These are phyloP conservation scores for Luffia ferchaultella DNA, from an alignment of 2,888 invertebrate genomes.

Conservation along the genomic window DNA sequence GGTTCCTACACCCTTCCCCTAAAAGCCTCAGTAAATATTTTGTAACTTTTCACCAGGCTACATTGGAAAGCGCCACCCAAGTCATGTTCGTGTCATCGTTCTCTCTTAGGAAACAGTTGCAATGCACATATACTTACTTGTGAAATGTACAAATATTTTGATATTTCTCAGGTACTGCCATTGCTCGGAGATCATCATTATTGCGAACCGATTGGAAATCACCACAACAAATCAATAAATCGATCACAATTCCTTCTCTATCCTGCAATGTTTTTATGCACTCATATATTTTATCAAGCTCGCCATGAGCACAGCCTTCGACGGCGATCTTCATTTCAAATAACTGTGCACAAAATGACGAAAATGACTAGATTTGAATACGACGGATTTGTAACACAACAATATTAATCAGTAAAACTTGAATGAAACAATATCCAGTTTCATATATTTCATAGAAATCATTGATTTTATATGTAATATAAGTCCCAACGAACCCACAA, in stretches of 20 bases:
- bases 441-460: not conserved
- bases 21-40: too few relatives aligned
- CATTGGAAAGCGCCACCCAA: too few relatives aligned
- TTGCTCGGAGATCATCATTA: slow-evolving; percentile 84
- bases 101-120: too few relatives aligned
- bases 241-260: slow-evolving; percentile 78
- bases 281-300: slow-evolving; percentile 94
- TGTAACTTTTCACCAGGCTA: too few relatives aligned
- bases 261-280: slow-evolving; percentile 80
- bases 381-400: not conserved
- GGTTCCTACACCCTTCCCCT: too few relatives aligned
- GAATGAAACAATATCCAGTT: not conserved
- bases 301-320: slow-evolving; percentile 98
- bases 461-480: not conserved
- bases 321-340: slow-evolving; percentile 87
- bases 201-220: slow-evolving; percentile 98
- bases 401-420: not conserved
- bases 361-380: not conserved
- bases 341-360: slow-evolving; percentile 4
- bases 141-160: slow-evolving; percentile 90
- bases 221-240: slow-evolving; percentile 95
- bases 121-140: slow-evolving; percentile 83
- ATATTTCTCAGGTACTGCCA: slow-evolving; percentile 97
- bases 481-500: not conserved
- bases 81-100: too few relatives aligned